A percentile compares a stretch with the other conserved stretches of the same genome.
Conservation (phyloP, 2,113 vertebrate genomes). For the Oryzias melastigma region DNA sequence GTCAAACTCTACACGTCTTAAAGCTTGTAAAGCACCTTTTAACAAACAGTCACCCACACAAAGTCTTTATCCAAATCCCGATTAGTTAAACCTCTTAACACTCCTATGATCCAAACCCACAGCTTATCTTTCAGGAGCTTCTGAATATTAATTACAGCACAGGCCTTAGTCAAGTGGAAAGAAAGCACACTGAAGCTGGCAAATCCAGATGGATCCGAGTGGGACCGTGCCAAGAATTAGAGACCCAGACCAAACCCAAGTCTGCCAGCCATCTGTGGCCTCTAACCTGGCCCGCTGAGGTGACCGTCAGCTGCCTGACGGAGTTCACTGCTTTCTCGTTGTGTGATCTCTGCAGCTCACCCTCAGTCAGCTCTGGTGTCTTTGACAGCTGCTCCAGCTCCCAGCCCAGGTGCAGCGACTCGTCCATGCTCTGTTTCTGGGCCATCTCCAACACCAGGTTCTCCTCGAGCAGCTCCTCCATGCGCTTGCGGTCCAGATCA, state of each 20-base stretch:
- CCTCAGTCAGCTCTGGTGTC: slow-evolving; percentile 89
- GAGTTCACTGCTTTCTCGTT: not conserved
- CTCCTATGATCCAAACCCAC: slow-evolving; percentile 49
- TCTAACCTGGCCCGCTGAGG: slow-evolving; percentile 7
- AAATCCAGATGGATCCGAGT: not conserved
- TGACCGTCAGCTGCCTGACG: not conserved
- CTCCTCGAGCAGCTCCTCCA: slow-evolving; percentile 97
- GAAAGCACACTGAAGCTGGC: slow-evolving; percentile 48
- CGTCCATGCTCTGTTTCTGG: slow-evolving; percentile 99
- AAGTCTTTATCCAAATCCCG: slow-evolving; percentile 59
- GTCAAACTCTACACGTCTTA: slow-evolving; percentile 15
- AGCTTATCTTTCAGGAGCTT: slow-evolving; percentile 60
- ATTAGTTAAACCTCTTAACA: slow-evolving; percentile 66
- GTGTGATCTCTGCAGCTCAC: slow-evolving; percentile 61
- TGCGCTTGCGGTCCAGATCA: slow-evolving; percentile 94
- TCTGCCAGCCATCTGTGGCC: not conserved
- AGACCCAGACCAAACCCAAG: slow-evolving; percentile 18
- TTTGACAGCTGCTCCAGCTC: slow-evolving; percentile 96
- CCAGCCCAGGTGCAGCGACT: slow-evolving; percentile 97
- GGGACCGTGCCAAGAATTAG: slow-evolving; percentile 11
- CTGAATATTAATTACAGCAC: slow-evolving; percentile 70
- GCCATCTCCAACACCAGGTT: slow-evolving; percentile 96
- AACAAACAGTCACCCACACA: slow-evolving; percentile 41
- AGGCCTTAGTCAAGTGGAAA: slow-evolving; percentile 58
- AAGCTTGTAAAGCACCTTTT: slow-evolving; percentile 41